Base-by-base conservation (phyloP, 1,140 invertebrate species). In the Diorhabda carinulata region DNA sequence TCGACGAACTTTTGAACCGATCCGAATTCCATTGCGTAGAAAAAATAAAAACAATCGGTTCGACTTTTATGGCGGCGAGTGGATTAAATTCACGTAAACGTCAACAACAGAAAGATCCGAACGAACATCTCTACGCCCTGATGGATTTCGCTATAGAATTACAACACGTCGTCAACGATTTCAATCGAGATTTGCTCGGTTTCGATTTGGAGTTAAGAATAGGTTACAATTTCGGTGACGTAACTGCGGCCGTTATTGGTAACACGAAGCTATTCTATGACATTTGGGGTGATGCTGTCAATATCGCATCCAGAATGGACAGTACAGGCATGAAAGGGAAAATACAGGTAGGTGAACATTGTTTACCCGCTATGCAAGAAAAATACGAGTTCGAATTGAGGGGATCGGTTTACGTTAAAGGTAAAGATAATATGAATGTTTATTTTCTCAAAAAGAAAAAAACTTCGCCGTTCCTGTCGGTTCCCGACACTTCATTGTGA, bases 201-300 rank as follows among this genome's bases (percentile, higher is more conserved):
- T 97, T 97, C 77, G 94, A 96, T 81, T 87, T 98, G 56, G 90
- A 95, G n/a, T 79, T 98, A n/a, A 87, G 94, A 57, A 89, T 92
- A n/a, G 65, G 90, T 2, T 90, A 88, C 73, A 92, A 92, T 75
- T 90, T 88, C 70, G 96, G 96, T 0, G 94, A 97, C 74, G 94
- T 98, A 0, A 97, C 95, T 0, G 94, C 95, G 0, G 97, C 97
- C 3, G 96, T 99, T 0, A 98, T 98, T 61, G 97, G 97, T 0
- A 98, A 96, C 1, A 94, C 93, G 0, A 98, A 98, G 78, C 83
- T 98, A 10, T 95, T 96, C 77, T 99, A 98, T 74, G 97, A 98
- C 80, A 98, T 99, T 64, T 99, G 97, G 97, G 97, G 97, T 0
- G 96, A 99, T 82, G 95, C 97, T 0, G 96, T 98, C 0, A 99